Evolutionary conservation across 2,888 invertebrate genomes (phyloP), one percentile per base, ranked within the genome.

Genomic region (Aphodius sticticus): DNA sequence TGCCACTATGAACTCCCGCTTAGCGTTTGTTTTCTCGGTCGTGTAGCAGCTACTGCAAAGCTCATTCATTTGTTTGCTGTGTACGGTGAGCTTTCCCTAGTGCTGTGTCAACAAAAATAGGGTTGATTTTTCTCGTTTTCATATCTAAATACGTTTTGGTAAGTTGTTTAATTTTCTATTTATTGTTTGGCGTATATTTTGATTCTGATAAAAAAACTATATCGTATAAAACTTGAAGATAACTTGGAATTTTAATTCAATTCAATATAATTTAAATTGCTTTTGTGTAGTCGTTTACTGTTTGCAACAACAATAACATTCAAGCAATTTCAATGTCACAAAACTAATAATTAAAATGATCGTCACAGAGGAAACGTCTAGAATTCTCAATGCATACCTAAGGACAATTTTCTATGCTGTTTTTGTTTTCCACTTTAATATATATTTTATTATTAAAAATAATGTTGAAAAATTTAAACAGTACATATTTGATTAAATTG

Each of bases 11-110:
- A 74, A 37, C 74, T 37, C 74, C 74, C 74, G 72, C 69, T 77
- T 69, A 77, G 72, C 72, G 74, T 74, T 6, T 26, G 26, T n/a
- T 36, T 74, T 74, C 36, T 74, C 74, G 74, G 53, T 12, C 70
- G 16, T 69, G 69, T 26, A 15, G 35, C 69, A 53, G 69, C 69
- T 79, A 71, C 77, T 12, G 15, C 36, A 79, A 79, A 79, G 79
- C 79, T 77, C 79, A 70, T 69, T 79, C 74, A 74, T 76, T 79
- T 38, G 79, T 77, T 77, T 72, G 37, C 77, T 26, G 79, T 79
- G 74, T 15, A 72, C 35, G 37, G n/a, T 74, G 53, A 53, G 74
- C 74, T 74, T 74, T 74, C n/a, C 26, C 53, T 53, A 53, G 53
- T 53, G 26, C 26, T 26, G 79, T 76, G 70, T 71, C 12, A 70